These are phyloP conservation scores for Xiphophorus hellerii DNA, from an alignment of 2,113 vertebrate species.

Conservation along the genomic window DNA sequence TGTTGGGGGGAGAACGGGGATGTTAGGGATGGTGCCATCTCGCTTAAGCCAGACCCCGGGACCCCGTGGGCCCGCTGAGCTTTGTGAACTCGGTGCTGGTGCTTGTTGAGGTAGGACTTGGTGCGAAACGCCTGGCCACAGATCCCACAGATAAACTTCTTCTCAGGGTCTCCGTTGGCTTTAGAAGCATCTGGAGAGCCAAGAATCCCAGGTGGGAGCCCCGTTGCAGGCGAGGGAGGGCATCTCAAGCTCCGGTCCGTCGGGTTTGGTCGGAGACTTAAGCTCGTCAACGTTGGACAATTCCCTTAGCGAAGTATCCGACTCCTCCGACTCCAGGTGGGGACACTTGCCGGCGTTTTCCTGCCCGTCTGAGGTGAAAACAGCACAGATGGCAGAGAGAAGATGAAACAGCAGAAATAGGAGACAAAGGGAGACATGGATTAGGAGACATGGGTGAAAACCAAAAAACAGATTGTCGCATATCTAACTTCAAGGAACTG, in stretches of 20 bases:
- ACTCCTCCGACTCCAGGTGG: conserved; percentile 96
- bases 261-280: conserved; percentile 91
- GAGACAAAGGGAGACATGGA: conserved; percentile 25
- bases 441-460: conserved; percentile 18
- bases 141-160: conserved; percentile 92
- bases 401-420: neutral
- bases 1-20: conserved; percentile 98
- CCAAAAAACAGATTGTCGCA: neutral
- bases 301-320: conserved; percentile 91
- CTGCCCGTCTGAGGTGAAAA: conserved; percentile 77
- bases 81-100: conserved; percentile 96
- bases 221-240: conserved; percentile 85
- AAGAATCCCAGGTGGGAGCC: conserved; percentile 59
- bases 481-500: neutral
- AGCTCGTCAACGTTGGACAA: conserved; percentile 92
- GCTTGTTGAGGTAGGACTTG: conserved; percentile 99
- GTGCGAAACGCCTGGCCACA: conserved; percentile 98
- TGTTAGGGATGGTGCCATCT: conserved; percentile 86
- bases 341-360: conserved; percentile 92
- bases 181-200: conserved; percentile 86
- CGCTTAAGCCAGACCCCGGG: conserved; percentile 79
- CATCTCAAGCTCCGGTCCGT: conserved; percentile 85
- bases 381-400: neutral
- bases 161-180: conserved; percentile 91
- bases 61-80: conserved; percentile 78